These are phyloP conservation scores for Phylloscopus collybita DNA, from an alignment of 2,797 vertebrate species.

Conservation along the genomic window DNA sequence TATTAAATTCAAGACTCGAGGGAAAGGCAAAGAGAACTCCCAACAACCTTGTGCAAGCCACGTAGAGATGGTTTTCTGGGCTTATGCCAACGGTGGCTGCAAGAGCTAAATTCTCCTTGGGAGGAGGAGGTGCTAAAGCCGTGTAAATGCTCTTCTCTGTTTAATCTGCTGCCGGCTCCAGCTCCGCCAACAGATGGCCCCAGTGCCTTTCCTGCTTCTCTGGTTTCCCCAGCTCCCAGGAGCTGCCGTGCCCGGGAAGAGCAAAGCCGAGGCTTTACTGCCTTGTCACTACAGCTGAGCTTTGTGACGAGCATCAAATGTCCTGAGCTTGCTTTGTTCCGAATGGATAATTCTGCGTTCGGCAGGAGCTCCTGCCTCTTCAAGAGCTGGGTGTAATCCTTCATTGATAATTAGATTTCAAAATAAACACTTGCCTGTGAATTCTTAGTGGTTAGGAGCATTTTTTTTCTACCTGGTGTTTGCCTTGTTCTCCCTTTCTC, in stretches of 20 bases:
- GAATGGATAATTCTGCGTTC: neutral
- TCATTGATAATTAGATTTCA: slow-evolving; percentile 19
- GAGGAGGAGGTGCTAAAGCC: neutral
- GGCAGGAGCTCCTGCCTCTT: neutral
- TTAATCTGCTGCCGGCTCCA: neutral
- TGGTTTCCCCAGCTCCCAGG: neutral
- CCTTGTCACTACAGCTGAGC: neutral
- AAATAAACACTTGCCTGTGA: neutral
- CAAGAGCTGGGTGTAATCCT: slow-evolving; percentile 23
- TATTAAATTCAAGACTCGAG: neutral
- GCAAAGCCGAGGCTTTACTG: neutral
- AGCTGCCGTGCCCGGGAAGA: neutral
- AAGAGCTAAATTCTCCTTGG: neutral
- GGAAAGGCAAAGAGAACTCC: neutral
- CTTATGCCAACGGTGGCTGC: neutral
- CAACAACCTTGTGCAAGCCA: neutral
- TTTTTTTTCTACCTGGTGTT: neutral
- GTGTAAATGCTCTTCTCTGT: neutral
- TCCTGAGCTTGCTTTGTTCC: neutral
- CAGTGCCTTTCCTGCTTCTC: neutral
- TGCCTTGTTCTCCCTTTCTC: neutral
- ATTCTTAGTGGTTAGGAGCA: neutral
- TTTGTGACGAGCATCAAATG: neutral
- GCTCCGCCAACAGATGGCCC: slow-evolving; percentile 54
- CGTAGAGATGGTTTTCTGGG: neutral